Evolutionary conservation across 2,113 vertebrate species (phyloP).

Genomic region (Ciconia stormi): DNA sequence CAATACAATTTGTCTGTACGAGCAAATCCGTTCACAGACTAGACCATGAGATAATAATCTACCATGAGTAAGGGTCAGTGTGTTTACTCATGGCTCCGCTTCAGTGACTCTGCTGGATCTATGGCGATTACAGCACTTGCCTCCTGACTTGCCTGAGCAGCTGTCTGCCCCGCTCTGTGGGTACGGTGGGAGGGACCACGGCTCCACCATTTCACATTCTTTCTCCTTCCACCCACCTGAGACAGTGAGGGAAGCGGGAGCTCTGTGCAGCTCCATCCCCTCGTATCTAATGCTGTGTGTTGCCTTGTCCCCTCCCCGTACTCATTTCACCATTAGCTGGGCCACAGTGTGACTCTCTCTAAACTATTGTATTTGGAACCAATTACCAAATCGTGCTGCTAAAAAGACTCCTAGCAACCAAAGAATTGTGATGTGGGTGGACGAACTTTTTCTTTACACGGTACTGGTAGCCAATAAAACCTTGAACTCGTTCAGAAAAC

Average conservation of each 20-base stretch:
- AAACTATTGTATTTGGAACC: constrained; percentile 2
- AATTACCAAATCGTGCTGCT: not conserved
- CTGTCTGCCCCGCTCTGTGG: not conserved
- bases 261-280: not conserved
- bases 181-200: not conserved
- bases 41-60: not conserved
- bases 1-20: not conserved
- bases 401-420: constrained; percentile 27
- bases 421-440: constrained; percentile 23
- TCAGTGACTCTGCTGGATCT: not conserved
- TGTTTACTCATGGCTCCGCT: not conserved
- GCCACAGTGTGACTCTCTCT: not conserved
- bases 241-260: not conserved
- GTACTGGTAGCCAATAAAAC: not conserved
- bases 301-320: not conserved
- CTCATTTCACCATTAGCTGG: not conserved
- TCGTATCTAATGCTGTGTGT: not conserved
- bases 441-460: not conserved
- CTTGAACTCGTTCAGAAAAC: not conserved
- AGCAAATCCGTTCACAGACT: not conserved
- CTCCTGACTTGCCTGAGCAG: not conserved
- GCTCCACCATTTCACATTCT: not conserved
- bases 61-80: not conserved
- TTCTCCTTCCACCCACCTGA: not conserved
- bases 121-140: not conserved